Conservation (phyloP, 2,888 invertebrate species). For the Eristalis pertinax region DNA sequence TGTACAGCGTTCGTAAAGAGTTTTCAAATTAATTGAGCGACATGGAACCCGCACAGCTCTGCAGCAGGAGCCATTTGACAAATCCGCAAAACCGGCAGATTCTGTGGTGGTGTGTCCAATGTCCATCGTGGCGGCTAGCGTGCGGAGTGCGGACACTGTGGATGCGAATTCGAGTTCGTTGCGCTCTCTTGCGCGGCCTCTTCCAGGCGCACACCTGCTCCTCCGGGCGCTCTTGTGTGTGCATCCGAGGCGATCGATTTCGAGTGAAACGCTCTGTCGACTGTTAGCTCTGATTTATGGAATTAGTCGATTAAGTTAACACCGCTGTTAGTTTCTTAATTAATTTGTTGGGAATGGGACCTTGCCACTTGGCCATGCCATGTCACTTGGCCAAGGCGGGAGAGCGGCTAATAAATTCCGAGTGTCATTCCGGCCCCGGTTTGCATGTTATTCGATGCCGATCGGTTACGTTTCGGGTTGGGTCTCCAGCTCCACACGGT, state of each 20-base stretch:
- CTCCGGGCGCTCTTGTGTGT: slow-evolving; percentile 5
- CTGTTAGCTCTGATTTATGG: slow-evolving; percentile 72
- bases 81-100: slow-evolving; percentile 51
- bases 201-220: slow-evolving; percentile 52
- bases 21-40: slow-evolving; percentile 38
- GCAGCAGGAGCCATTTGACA: slow-evolving; percentile 27
- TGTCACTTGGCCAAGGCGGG: slow-evolving; percentile 56
- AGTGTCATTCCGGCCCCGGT: slow-evolving; percentile 62
- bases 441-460: slow-evolving; percentile 71
- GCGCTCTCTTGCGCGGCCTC: slow-evolving; percentile 24
- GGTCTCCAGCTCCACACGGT: neutral
- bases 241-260: slow-evolving; percentile 60
- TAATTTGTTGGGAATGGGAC: slow-evolving; percentile 70
- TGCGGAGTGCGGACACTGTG: neutral
- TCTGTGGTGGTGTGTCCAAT: neutral
- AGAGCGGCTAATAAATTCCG: slow-evolving; percentile 64
- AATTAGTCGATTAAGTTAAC: slow-evolving; percentile 72
- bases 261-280: slow-evolving; percentile 48
- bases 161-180: slow-evolving; percentile 41
- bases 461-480: slow-evolving; percentile 64
- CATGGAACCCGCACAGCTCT: slow-evolving; percentile 34
- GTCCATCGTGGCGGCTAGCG: slow-evolving; percentile 18
- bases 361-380: slow-evolving; percentile 71
- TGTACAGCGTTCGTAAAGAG: slow-evolving; percentile 4
- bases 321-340: slow-evolving; percentile 72